Evolutionary conservation across 2,888 invertebrate species (phyloP).

Genomic region (Dynastes tityus): DNA sequence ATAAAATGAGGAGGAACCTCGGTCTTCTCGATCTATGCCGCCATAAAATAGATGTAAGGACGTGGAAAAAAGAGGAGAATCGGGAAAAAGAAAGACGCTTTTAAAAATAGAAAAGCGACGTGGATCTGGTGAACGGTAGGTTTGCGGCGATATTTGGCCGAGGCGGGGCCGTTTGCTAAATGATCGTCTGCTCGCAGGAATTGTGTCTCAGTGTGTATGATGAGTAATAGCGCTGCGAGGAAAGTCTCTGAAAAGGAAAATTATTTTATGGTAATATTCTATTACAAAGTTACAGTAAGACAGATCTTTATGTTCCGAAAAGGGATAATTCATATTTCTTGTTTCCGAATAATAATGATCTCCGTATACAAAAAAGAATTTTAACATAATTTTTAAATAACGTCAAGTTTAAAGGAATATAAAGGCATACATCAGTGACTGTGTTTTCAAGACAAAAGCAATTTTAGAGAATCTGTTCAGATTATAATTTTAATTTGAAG

Average conservation of each 20-base stretch:
- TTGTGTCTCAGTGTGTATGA: constrained; percentile 87
- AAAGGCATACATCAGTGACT: no score
- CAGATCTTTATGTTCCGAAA: neutral
- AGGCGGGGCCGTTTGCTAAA: constrained; percentile 76
- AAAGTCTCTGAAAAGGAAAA: constrained; percentile 77
- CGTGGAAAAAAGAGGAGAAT: constrained; percentile 29
- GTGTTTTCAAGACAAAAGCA: no score
- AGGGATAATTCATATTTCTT: no score
- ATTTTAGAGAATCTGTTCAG: no score
- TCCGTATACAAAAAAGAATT: no score
- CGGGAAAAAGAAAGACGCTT: constrained; percentile 36
- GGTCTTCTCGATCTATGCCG: constrained; percentile 30
- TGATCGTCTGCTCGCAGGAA: constrained; percentile 89
- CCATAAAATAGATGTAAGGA: constrained; percentile 35
- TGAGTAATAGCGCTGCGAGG: constrained; percentile 85
- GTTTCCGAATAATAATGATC: no score
- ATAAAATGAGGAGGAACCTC: constrained; percentile 32
- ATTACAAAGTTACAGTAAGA: neutral
- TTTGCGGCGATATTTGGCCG: constrained; percentile 67
- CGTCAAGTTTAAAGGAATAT: no score
- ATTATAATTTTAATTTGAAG: no score
- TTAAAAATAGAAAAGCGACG: constrained; percentile 70
- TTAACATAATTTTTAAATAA: no score
- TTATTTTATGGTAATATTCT: constrained; percentile 33
- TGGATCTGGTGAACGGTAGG: constrained; percentile 68